Evolutionary conservation across 2,113 vertebrate species (phyloP).

Genomic region (Istiophorus platypterus): DNA sequence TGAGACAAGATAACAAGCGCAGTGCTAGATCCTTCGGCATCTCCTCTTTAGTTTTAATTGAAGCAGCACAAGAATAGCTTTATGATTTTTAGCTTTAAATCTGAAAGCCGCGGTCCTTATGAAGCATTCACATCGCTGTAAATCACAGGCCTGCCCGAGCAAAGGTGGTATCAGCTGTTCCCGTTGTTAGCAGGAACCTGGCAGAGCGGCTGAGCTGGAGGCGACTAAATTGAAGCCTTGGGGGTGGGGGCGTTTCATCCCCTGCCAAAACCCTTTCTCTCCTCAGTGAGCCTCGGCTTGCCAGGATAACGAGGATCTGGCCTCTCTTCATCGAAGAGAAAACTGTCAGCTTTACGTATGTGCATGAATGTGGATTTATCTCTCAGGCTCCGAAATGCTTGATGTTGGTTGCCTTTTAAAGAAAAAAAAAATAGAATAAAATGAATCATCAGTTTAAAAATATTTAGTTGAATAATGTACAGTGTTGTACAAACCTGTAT

Average conservation of each 20-base stretch:
- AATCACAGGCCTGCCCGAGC: slow-evolving; percentile 28
- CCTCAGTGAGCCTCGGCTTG: slow-evolving; percentile 39
- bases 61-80: background rate
- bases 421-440: background rate
- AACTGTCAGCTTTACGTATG: slow-evolving; percentile 7
- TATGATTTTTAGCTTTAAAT: slow-evolving; percentile 37
- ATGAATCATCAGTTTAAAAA: background rate
- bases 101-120: slow-evolving; percentile 20
- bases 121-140: slow-evolving; percentile 28
- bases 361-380: slow-evolving; percentile 21
- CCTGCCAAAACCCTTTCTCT: slow-evolving; percentile 56
- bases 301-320: slow-evolving; percentile 38
- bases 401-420: background rate
- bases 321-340: slow-evolving; percentile 23
- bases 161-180: slow-evolving; percentile 64
- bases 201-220: slow-evolving; percentile 50
- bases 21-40: background rate
- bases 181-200: slow-evolving; percentile 49
- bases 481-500: background rate
- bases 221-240: slow-evolving; percentile 51
- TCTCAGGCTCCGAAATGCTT: slow-evolving; percentile 13
- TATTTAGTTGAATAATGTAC: background rate
- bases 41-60: background rate
- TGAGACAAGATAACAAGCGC: background rate
- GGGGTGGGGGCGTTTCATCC: slow-evolving; percentile 58